Evolutionary conservation across 2,113 vertebrate species (phyloP).

Genomic region (Lepidothrix coronata): DNA sequence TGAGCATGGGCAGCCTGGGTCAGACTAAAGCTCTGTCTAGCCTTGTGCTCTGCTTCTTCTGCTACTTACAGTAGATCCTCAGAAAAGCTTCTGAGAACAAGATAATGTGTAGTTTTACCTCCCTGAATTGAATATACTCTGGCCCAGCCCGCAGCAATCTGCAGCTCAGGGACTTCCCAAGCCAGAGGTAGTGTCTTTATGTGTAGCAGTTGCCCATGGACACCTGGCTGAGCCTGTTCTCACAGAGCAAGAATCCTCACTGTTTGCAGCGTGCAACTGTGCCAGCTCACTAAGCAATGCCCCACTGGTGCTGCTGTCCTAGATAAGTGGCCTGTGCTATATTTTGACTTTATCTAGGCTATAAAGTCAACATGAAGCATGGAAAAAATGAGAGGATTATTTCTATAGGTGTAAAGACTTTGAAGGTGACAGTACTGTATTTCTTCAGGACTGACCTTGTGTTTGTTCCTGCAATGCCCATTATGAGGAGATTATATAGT

Average conservation of each 20-base stretch:
- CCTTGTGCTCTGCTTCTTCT: background rate
- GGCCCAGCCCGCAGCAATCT: background rate
- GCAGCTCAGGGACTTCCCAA: background rate
- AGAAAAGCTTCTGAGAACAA: background rate
- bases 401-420: background rate
- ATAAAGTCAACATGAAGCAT: background rate
- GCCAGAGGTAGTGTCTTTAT: background rate
- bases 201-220: background rate
- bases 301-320: background rate
- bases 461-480: background rate
- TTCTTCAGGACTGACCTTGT: background rate
- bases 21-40: background rate
- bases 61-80: background rate
- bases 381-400: background rate
- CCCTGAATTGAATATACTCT: background rate
- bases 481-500: background rate
- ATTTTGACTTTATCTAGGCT: background rate
- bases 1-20: background rate
- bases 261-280: fast-evolving
- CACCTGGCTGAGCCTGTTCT: background rate
- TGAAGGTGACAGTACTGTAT: background rate
- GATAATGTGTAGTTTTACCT: background rate
- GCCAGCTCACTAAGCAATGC: background rate
- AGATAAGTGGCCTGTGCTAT: background rate
- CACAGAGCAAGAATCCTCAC: fast-evolving